phyloP scores from a whole-genome alignment of 1,140 invertebrate species.

The Tyrophagus putrescentiae region DNA sequence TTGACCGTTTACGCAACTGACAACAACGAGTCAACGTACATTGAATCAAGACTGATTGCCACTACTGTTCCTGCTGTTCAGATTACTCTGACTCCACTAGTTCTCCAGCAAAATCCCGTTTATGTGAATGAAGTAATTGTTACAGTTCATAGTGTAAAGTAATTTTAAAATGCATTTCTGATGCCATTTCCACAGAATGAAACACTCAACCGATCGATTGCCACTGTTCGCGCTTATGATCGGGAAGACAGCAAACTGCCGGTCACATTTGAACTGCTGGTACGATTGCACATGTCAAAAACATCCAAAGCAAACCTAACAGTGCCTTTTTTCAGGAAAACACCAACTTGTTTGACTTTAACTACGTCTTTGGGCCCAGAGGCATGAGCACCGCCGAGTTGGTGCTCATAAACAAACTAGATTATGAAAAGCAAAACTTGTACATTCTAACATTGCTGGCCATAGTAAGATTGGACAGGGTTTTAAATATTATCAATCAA shows the following conservation, averaged over 20 bases:
- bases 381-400: slow-evolving; percentile 58
- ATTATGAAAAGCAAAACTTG: slow-evolving; percentile 69
- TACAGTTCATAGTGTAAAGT: not conserved
- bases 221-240: slow-evolving; percentile 58
- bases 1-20: slow-evolving; percentile 29
- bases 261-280: slow-evolving; percentile 61
- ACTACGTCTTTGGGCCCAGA: slow-evolving; percentile 52
- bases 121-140: slow-evolving; percentile 27
- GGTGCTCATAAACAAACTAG: slow-evolving; percentile 52
- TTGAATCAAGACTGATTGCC: slow-evolving; percentile 27
- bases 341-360: slow-evolving; percentile 50
- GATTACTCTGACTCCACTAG: slow-evolving; percentile 24
- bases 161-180: not conserved
- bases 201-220: slow-evolving; percentile 58
- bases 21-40: slow-evolving; percentile 25
- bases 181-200: slow-evolving; percentile 43
- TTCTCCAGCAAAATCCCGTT: slow-evolving; percentile 24
- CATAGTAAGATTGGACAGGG: slow-evolving; percentile 43
- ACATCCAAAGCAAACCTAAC: not conserved
- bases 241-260: slow-evolving; percentile 56
- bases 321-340: slow-evolving; percentile 39
- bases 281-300: slow-evolving; percentile 33
- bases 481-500: slow-evolving; percentile 18
- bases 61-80: slow-evolving; percentile 17
- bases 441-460: slow-evolving; percentile 62